phyloP scores from a whole-genome alignment of 2,113 vertebrate genomes.

The Meles meles region DNA sequence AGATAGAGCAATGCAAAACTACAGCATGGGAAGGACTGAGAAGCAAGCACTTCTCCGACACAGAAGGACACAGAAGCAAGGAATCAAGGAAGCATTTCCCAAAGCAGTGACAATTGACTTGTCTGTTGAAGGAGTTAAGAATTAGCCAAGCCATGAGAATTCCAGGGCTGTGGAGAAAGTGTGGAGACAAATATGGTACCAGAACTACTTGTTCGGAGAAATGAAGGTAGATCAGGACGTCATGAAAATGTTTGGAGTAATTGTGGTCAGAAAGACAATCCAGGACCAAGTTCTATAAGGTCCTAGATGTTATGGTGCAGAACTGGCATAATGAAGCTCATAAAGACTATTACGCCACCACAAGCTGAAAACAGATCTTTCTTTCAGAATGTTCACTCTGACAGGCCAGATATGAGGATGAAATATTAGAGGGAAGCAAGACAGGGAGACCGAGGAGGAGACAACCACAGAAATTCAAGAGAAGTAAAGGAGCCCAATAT shows the following conservation, averaged over 20 bases:
- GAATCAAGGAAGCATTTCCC: background rate
- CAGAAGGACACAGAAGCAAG: background rate
- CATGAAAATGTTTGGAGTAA: background rate
- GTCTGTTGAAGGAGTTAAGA: background rate
- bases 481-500: background rate
- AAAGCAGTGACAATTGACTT: background rate
- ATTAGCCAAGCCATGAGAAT: background rate
- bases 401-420: background rate
- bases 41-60: background rate
- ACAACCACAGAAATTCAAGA: background rate
- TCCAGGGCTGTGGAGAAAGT: background rate
- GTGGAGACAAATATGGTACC: background rate
- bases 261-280: background rate
- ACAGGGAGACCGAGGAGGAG: background rate
- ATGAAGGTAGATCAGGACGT: background rate
- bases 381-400: background rate
- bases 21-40: background rate
- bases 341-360: background rate
- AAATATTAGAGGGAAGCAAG: background rate
- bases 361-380: background rate
- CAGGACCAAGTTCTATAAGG: accelerated
- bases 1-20: background rate
- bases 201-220: background rate
- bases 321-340: background rate
- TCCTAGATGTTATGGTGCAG: background rate